Conservation (phyloP, 2,113 vertebrate genomes). For the Ranitomeya imitator region DNA sequence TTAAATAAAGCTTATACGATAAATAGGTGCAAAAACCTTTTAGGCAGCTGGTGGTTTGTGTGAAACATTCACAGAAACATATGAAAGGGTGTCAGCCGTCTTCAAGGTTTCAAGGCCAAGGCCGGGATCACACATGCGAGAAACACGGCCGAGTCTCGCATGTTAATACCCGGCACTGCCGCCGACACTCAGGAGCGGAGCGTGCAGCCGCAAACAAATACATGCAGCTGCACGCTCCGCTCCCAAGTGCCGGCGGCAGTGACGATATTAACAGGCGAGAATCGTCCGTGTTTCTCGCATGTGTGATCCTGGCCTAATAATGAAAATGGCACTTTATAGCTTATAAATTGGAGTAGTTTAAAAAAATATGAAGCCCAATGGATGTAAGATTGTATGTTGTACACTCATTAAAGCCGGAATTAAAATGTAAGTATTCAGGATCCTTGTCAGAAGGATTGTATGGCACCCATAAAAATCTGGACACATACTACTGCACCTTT, state of each 20-base stretch:
- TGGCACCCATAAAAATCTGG: not conserved
- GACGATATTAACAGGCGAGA: too few relatives aligned
- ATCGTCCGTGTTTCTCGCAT: too few relatives aligned
- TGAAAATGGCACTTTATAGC: not conserved
- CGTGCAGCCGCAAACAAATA: too few relatives aligned
- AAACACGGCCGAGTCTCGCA: too few relatives aligned
- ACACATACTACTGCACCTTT: not conserved
- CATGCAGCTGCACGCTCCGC: too few relatives aligned
- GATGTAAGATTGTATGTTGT: not conserved
- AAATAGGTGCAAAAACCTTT: constrained; percentile 37
- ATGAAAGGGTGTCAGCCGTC: constrained; percentile 6
- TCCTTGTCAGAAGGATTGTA: not conserved
- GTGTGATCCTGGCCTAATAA: not conserved
- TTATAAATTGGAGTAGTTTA: not conserved
- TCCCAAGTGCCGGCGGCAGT: too few relatives aligned
- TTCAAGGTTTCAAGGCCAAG: not conserved
- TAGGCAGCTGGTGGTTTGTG: constrained; percentile 13
- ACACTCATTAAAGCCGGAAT: not conserved
- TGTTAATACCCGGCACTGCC: too few relatives aligned
- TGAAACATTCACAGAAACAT: constrained; percentile 16
- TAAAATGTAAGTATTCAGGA: not conserved
- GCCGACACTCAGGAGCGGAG: too few relatives aligned
- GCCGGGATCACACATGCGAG: too few relatives aligned
- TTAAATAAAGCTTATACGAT: constrained; percentile 35
- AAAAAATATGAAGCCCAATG: not conserved